These are phyloP conservation scores for Bovichtus variegatus DNA, from an alignment of 2,797 vertebrate genomes.

Conservation along the genomic window DNA sequence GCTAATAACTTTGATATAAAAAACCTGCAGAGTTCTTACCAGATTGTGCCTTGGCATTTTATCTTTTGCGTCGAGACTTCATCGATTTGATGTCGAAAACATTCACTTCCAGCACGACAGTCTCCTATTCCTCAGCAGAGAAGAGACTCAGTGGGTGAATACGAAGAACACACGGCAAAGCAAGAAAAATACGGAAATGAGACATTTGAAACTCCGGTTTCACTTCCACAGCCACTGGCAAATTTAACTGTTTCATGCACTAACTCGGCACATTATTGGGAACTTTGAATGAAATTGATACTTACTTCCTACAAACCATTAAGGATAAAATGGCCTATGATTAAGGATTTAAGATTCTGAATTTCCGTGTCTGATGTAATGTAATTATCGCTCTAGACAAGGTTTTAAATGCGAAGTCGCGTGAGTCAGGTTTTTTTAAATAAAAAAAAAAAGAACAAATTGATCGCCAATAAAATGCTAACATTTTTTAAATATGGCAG, in stretches of 20 bases:
- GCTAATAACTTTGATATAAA: neutral
- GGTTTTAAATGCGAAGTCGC: neutral
- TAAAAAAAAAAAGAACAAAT: too few relatives aligned
- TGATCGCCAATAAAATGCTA: too few relatives aligned
- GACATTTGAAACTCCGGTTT: conserved; percentile 25
- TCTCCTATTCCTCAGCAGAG: accelerated
- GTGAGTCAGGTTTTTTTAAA: too few relatives aligned
- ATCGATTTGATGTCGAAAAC: neutral
- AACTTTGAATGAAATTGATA: neutral
- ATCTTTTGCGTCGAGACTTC: neutral
- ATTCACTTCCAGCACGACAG: neutral
- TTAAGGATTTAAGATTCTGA: too few relatives aligned
- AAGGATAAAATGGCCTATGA: too few relatives aligned
- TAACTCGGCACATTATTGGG: too few relatives aligned
- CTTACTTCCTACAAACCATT: neutral
- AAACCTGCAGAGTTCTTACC: conserved; percentile 29
- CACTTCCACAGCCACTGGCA: conserved; percentile 7
- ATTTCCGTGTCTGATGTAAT: too few relatives aligned
- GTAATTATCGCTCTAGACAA: neutral
- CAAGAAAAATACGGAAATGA: conserved; percentile 34
- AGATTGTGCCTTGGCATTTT: neutral
- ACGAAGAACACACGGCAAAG: neutral
- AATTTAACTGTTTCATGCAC: neutral
- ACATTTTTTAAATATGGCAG: neutral
- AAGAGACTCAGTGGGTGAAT: accelerated